These are phyloP conservation scores for Phoxinus dragarum DNA, from an alignment of 2,797 vertebrate genomes.

Conservation along the genomic window DNA sequence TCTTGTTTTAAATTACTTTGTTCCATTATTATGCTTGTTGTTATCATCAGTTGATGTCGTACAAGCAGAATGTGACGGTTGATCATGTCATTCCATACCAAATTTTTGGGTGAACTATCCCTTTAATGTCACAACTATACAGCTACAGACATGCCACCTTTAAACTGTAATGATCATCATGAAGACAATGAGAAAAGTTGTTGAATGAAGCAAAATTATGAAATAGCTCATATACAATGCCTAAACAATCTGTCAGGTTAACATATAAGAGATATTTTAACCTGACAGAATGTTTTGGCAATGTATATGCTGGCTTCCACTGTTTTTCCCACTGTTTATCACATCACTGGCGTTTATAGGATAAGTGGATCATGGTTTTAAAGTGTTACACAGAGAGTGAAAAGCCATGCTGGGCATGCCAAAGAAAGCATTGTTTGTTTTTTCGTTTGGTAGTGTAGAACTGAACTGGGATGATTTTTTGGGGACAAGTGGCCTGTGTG, in stretches of 20 bases:
- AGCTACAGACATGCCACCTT: constrained; percentile 12
- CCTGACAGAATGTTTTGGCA: constrained; percentile 34
- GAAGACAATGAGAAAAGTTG: background rate
- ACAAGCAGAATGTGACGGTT: too few species aligned
- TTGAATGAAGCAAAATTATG: constrained; percentile 12
- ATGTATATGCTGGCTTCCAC: constrained; percentile 15
- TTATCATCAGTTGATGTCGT: too few species aligned
- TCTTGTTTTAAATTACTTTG: too few species aligned
- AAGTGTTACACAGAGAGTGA: constrained; percentile 23
- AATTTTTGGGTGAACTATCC: background rate
- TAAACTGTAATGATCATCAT: background rate
- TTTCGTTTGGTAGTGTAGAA: background rate
- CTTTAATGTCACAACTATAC: background rate
- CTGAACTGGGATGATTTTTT: background rate
- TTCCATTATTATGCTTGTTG: too few species aligned
- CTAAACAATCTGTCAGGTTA: too few species aligned
- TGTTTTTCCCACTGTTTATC: constrained; percentile 13
- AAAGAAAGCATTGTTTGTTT: background rate
- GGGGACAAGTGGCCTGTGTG: constrained; percentile 6
- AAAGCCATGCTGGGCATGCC: background rate
- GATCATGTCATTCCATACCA: background rate
- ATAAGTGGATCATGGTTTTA: constrained; percentile 45
- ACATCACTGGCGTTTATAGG: constrained; percentile 33
- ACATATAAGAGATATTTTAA: too few species aligned
- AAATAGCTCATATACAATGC: background rate